Conservation (phyloP, 2,888 invertebrate species). For the Leptopilina syphax region DNA sequence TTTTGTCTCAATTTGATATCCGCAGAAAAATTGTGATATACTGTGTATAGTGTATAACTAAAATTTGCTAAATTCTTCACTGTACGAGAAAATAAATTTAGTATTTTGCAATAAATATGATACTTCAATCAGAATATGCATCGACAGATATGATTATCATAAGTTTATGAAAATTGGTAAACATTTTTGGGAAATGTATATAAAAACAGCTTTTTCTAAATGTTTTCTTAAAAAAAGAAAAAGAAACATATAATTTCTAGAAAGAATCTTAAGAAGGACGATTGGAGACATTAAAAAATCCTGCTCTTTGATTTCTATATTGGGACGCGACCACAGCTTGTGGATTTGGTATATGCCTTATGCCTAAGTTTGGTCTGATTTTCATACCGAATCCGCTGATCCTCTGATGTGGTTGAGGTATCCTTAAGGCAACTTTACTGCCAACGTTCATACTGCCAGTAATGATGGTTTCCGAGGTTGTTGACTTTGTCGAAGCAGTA, state of each 20-base stretch:
- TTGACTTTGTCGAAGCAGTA: slow-evolving; percentile 49
- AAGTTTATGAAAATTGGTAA: background rate
- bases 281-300: slow-evolving; percentile 63
- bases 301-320: slow-evolving; percentile 69
- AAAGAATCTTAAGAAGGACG: slow-evolving; percentile 63
- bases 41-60: too few relatives aligned
- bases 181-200: background rate
- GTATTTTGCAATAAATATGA: too few relatives aligned
- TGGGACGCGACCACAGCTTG: slow-evolving; percentile 74
- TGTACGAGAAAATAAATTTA: too few relatives aligned
- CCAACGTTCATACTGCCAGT: slow-evolving; percentile 48
- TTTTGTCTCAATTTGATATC: too few relatives aligned
- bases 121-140: too few relatives aligned
- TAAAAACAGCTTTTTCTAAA: background rate
- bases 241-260: too few relatives aligned
- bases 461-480: slow-evolving; percentile 48
- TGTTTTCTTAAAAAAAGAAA: background rate
- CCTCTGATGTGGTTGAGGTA: slow-evolving; percentile 71
- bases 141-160: too few relatives aligned
- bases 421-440: slow-evolving; percentile 67
- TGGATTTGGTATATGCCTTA: slow-evolving; percentile 76
- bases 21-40: too few relatives aligned
- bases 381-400: slow-evolving; percentile 70
- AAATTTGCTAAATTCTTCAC: too few relatives aligned
- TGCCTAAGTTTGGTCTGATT: slow-evolving; percentile 74